Base-by-base conservation (phyloP, 2,888 invertebrate species). In the Teinopalpus imperialis region DNA sequence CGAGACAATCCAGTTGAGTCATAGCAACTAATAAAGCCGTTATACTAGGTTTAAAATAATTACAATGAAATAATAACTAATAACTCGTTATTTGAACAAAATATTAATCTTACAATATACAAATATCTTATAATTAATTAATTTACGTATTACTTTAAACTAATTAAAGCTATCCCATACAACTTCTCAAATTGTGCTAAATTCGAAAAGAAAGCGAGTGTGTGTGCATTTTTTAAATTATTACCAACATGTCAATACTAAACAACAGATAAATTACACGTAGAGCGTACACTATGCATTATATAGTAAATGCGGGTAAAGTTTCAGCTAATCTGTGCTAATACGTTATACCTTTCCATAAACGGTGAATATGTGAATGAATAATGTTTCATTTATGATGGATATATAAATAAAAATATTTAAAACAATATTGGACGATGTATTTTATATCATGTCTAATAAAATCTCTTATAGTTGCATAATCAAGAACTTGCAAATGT, bases 131-230 rank as follows among this genome's bases (percentile, higher is more conserved):
- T 72, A 16, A n/a, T n/a, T 16, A 16, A 16, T 74, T 68, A 26
- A 4, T 10, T 32, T 32, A 80, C 67, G 73, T 49, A 62, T 75
- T 71, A 74, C 53, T 55, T 68, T 76, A 57, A 59, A 69, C 85
- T 88, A 87, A 78, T 88, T 88, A 88, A 88, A 88, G 87, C 88
- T 88, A 86, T 87, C 86, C 87, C 88, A 86, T 86, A 82, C 78
- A 82, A 85, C 77, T 77, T 83, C 62, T 80, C 67, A 70, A 70
- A 70, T 80, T 66, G 83, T 86, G 85, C 81, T 76, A 65, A 68
- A 62, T 72, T 72, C 59, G 67, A 72, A 54, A 54, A 69, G 61
- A 73, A 79, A 78, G 77, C 77, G 60, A 66, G 65, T 68, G 59
- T 61, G 27, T 50, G 73, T 74, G 74, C 69, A 63, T 43, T 47